phyloP scores from a whole-genome alignment of 2,113 vertebrate genomes.

The Pycnonotus jocosus region DNA sequence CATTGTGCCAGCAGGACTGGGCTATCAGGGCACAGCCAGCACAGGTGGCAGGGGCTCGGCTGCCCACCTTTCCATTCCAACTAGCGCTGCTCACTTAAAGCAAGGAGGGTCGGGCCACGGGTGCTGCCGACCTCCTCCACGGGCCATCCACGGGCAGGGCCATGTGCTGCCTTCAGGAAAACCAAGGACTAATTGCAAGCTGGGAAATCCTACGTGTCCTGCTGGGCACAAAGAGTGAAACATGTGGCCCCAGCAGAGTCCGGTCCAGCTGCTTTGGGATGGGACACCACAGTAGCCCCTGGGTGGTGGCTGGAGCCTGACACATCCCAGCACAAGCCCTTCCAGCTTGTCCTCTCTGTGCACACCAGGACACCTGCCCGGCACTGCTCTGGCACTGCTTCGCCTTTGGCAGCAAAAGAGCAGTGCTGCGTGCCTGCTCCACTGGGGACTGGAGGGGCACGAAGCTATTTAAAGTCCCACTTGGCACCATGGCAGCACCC shows the following conservation, averaged over 20 bases:
- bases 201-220: neutral
- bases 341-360: fast-evolving
- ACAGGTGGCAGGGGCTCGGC: neutral
- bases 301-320: neutral
- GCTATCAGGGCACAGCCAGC: neutral
- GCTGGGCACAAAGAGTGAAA: fast-evolving
- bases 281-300: neutral
- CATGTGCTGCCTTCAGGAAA: fast-evolving
- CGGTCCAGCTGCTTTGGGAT: fast-evolving
- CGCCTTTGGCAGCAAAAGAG: fast-evolving
- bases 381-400: neutral
- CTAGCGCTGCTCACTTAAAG: neutral
- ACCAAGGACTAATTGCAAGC: neutral
- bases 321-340: neutral
- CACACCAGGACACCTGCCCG: fast-evolving
- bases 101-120: fast-evolving
- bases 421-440: fast-evolving
- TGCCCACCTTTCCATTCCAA: neutral
- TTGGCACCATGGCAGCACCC: fast-evolving
- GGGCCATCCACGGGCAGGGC: fast-evolving
- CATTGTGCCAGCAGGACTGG: fast-evolving
- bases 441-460: fast-evolving
- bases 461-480: fast-evolving
- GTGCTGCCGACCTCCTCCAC: fast-evolving
- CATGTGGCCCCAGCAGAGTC: fast-evolving